A percentile compares a stretch with the other conserved stretches of the same genome.
These are phyloP conservation scores for Rhynchotus rufescens DNA, from an alignment of 2,797 vertebrate species.

Conservation along the genomic window DNA sequence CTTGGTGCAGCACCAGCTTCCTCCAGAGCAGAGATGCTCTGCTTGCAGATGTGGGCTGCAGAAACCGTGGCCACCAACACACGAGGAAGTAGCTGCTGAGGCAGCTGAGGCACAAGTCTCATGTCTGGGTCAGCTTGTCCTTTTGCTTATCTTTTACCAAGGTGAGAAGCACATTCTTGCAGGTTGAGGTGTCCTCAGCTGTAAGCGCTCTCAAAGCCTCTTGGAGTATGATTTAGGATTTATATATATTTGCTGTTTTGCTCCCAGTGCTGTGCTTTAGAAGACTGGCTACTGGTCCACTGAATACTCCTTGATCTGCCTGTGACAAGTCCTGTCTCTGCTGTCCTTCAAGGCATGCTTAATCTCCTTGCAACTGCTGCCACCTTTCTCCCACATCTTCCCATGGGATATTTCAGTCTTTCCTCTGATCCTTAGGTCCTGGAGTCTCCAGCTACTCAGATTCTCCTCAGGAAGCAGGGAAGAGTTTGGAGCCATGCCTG, in stretches of 20 bases:
- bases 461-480: conserved; percentile 69
- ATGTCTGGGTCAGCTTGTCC: neutral
- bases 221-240: neutral
- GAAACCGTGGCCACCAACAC: neutral
- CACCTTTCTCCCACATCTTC: neutral
- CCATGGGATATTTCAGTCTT: neutral
- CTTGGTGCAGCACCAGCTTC: neutral
- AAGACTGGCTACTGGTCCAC: neutral
- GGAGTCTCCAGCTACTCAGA: conserved; percentile 81
- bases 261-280: neutral
- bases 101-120: neutral
- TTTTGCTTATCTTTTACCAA: neutral
- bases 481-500: conserved; percentile 81
- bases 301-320: neutral
- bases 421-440: conserved; percentile 60
- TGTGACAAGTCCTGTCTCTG: neutral
- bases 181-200: neutral
- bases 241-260: neutral
- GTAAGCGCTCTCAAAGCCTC: neutral
- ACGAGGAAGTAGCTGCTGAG: conserved; percentile 3
- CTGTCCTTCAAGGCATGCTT: neutral
- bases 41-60: accelerated
- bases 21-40: neutral
- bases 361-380: neutral
- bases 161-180: neutral